These are phyloP conservation scores for Conus betulinus DNA, from an alignment of 1,140 invertebrate genomes.

Conservation along the genomic window DNA sequence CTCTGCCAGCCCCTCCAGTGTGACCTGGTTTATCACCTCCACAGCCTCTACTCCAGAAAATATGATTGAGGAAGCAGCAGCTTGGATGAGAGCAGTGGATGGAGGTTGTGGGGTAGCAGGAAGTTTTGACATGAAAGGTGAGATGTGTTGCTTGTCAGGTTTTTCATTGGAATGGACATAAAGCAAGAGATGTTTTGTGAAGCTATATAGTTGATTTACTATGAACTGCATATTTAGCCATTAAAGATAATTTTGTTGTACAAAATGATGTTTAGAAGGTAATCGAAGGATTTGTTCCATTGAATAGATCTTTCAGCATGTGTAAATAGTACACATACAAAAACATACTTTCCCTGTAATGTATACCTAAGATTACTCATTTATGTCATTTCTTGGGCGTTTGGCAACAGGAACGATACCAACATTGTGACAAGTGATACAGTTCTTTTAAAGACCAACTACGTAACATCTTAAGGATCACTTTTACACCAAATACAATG, in stretches of 20 bases:
- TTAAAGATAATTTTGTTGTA: too few relatives aligned
- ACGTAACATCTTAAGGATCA: too few relatives aligned
- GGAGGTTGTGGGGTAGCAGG: neutral
- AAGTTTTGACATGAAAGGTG: constrained; percentile 67
- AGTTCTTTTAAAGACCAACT: too few relatives aligned
- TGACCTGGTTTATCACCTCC: constrained; percentile 66
- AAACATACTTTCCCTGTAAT: too few relatives aligned
- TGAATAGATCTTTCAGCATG: neutral
- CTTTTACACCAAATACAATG: too few relatives aligned
- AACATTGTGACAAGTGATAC: too few relatives aligned
- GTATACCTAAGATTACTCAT: too few relatives aligned
- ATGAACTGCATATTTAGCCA: neutral
- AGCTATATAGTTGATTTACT: neutral
- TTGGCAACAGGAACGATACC: too few relatives aligned
- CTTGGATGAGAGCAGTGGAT: constrained; percentile 12
- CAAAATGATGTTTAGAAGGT: neutral
- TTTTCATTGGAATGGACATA: neutral
- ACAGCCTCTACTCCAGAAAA: constrained; percentile 45
- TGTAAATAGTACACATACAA: too few relatives aligned
- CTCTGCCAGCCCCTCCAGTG: constrained; percentile 65
- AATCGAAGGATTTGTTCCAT: neutral
- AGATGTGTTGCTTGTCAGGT: neutral
- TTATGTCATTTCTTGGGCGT: too few relatives aligned
- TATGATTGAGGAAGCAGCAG: neutral
- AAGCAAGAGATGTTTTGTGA: neutral